Percentiles rank a stretch among this genome's conserved stretches.
phyloP scores from a whole-genome alignment of 2,113 vertebrate species.

The Leucosticte australis region DNA sequence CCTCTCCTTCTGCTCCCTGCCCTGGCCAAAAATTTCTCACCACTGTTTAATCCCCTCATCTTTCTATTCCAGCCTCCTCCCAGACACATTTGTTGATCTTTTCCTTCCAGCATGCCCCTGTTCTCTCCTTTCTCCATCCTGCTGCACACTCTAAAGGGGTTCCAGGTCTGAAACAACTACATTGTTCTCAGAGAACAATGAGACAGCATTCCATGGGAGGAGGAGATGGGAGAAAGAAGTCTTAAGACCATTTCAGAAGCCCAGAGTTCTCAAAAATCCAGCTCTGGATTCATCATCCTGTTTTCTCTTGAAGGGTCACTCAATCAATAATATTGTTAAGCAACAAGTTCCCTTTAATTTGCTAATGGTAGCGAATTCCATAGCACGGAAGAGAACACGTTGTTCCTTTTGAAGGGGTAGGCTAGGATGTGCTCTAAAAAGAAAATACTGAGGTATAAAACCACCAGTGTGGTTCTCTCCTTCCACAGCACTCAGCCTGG shows the following conservation, averaged over 20 bases:
- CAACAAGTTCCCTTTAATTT: neutral
- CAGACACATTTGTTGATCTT: neutral
- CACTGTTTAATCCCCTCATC: neutral
- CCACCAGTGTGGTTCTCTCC: accelerated
- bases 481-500: neutral
- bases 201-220: neutral
- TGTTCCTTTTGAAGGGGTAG: neutral
- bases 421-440: neutral
- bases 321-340: neutral
- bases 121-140: neutral
- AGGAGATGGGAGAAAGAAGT: neutral
- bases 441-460: neutral
- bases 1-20: neutral
- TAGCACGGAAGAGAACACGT: neutral
- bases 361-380: neutral
- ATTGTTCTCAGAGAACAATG: neutral
- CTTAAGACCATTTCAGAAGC: neutral
- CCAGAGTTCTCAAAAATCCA: neutral
- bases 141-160: neutral
- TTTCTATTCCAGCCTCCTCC: neutral
- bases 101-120: neutral
- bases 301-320: neutral
- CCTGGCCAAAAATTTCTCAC: neutral
- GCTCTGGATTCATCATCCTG: neutral
- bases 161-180: neutral